Base-by-base conservation (phyloP, 2,113 vertebrate genomes). In the Callithrix jacchus region DNA sequence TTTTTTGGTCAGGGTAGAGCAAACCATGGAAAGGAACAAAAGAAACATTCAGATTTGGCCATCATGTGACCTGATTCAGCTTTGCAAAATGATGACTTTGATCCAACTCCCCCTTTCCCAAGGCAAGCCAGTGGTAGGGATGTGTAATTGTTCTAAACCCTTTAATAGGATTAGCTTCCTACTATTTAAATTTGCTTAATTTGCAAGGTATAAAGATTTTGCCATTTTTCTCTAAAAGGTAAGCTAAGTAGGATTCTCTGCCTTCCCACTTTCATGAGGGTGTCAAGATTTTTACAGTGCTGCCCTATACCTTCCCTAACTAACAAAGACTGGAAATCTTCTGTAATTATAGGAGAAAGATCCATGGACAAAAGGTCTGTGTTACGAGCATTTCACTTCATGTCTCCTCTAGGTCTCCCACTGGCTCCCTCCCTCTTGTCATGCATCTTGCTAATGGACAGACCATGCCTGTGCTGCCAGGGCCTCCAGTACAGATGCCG, bases 391-490 rank as follows among this genome's bases (percentile, higher is more conserved):
- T 95, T 94, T 89, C 73, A 66, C 70, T 96, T 95, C 88, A 18
- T 93, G 77, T 97, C 91, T 96, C 92, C 86, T 97, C 32, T 97
- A 99, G 99, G 93, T 99, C 99, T 79, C 99, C 99, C 89, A 99
- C 99, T 7, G 99, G 99, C 96, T 99, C 99, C 91, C 99, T 99
- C 86, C 99, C 99, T 1, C 99, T 99, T 52, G 99, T 99, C 97
- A 99, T 99, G 99, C 99, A 99, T 97, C 99, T 99, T 58, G 98
- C 99, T n/a, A 99, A 99, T 16, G 99, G 99, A 56, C 99, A 99
- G 97, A 98, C 99, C 35, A 97, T 99, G 98, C 99, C 99, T 18
- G 98, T 99, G 94, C 99, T 99, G 73, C 99, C 99, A 20, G 99
- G 99, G n/a, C 99, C 99, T 93, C 98, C 99, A 1, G 98, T 99